A percentile compares a stretch with the other conserved stretches of the same genome.
phyloP scores from a whole-genome alignment of 2,797 vertebrate genomes.

The Chaetophractus vellerosus region DNA sequence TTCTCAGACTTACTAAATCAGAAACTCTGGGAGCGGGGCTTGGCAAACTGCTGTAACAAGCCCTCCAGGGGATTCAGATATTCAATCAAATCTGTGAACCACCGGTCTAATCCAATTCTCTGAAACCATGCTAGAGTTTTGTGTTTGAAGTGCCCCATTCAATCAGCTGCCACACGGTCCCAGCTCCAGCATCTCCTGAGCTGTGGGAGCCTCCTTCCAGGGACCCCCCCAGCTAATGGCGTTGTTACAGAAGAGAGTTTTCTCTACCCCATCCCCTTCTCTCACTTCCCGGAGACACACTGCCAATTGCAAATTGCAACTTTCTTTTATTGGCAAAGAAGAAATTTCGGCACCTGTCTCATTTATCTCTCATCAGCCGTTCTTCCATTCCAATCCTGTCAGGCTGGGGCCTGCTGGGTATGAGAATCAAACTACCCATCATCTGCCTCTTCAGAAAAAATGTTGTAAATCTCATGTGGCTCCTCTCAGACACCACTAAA shows the following conservation, averaged over 20 bases:
- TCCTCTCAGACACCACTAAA: constrained; percentile 32
- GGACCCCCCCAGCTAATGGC: neutral
- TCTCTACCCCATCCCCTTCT: neutral
- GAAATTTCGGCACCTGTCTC: constrained; percentile 25
- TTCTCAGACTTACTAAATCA: neutral
- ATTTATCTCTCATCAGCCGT: constrained; percentile 74
- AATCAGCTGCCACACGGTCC: neutral
- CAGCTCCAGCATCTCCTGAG: neutral
- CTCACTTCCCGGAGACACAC: neutral
- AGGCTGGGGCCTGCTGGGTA: constrained; percentile 67
- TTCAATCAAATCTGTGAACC: neutral
- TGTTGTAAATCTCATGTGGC: neutral
- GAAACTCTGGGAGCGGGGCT: neutral
- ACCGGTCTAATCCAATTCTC: neutral
- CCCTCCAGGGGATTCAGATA: neutral
- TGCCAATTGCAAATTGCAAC: constrained; percentile 48
- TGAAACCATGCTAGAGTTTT: neutral
- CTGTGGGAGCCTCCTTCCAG: neutral
- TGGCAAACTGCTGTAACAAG: neutral
- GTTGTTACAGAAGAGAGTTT: neutral
- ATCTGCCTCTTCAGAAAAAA: constrained; percentile 30
- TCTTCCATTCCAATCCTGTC: neutral
- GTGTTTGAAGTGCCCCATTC: neutral
- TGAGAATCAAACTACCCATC: neutral
- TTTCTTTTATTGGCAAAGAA: constrained; percentile 76